These are phyloP conservation scores for Argyra leucocephala DNA, from an alignment of 2,888 invertebrate species.

Conservation along the genomic window DNA sequence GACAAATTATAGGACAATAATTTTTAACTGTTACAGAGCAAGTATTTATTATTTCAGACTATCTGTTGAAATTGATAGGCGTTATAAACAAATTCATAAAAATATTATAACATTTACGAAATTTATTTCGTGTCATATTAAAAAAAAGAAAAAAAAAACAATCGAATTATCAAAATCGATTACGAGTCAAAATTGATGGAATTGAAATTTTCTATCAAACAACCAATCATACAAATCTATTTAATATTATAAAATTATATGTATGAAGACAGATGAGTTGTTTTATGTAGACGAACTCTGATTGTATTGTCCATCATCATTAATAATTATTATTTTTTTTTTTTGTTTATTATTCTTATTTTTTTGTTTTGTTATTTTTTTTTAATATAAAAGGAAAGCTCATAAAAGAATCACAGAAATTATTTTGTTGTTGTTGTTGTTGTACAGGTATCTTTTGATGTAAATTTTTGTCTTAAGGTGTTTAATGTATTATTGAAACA, in stretches of 20 bases:
- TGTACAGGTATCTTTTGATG: not conserved
- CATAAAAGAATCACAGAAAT: not conserved
- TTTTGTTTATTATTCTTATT: too few species aligned
- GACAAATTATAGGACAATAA: too few species aligned
- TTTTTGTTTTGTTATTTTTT: too few species aligned
- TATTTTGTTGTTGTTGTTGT: too few species aligned
- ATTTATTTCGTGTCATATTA: too few species aligned
- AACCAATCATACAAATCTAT: not conserved
- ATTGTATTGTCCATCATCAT: not conserved
- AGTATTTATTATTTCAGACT: too few species aligned
- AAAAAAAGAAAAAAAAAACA: too few species aligned
- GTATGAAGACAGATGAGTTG: not conserved
- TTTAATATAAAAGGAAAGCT: not conserved
- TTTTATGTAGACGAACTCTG: not conserved
- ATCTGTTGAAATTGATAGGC: too few species aligned
- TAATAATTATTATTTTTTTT: not conserved
- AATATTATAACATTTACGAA: too few species aligned
- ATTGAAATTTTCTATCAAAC: not conserved
- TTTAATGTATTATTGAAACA: slow-evolving; percentile 1
- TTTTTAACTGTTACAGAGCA: too few species aligned
- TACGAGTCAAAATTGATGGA: not conserved
- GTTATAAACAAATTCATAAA: too few species aligned
- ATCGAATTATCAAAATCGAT: not conserved
- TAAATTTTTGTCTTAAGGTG: not conserved
- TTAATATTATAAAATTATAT: not conserved